Percentiles rank a stretch among this genome's conserved stretches.
Conservation (phyloP, 2,797 vertebrate species). For the Darevskia mixta region DNA sequence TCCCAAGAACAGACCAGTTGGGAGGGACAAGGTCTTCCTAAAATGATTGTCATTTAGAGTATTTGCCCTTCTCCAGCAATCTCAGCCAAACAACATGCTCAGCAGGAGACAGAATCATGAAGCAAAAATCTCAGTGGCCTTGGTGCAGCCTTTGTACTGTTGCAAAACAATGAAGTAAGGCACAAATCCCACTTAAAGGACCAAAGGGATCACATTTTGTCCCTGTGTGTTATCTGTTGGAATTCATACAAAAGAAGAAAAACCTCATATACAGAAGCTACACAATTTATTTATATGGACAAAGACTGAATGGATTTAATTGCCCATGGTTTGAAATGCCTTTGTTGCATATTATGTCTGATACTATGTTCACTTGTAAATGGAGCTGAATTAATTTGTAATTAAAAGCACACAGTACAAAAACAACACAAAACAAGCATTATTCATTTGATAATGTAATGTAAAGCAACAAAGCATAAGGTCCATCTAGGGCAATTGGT, state of each 20-base stretch:
- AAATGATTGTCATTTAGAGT: constrained; percentile 11
- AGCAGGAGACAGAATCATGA: constrained; percentile 32
- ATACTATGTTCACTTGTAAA: constrained; percentile 53
- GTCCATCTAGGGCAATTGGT: constrained; percentile 7
- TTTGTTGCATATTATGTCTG: constrained; percentile 47
- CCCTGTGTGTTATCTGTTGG: constrained; percentile 9
- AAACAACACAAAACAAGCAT: constrained; percentile 9
- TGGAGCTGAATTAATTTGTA: constrained; percentile 61
- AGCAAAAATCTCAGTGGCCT: constrained; percentile 45
- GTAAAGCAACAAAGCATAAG: constrained; percentile 34
- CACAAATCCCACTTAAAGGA: constrained; percentile 30
- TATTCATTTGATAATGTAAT: constrained; percentile 33
- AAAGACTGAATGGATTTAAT: constrained; percentile 9
- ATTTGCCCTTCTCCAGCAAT: constrained; percentile 49
- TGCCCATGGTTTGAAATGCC: constrained; percentile 2
- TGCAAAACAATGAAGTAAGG: constrained; percentile 61
- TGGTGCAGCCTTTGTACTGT: constrained; percentile 35
- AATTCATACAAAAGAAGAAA: constrained; percentile 20
- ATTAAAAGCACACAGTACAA: constrained; percentile 53
- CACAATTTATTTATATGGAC: neutral
- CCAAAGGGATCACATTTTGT: constrained; percentile 20
- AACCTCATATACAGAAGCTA: neutral
- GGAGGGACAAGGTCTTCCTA: constrained; percentile 18
- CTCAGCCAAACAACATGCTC: constrained; percentile 50
- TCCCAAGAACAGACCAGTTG: constrained; percentile 11